Conservation (phyloP, 2,888 invertebrate species). For the Lasiommata megera region DNA sequence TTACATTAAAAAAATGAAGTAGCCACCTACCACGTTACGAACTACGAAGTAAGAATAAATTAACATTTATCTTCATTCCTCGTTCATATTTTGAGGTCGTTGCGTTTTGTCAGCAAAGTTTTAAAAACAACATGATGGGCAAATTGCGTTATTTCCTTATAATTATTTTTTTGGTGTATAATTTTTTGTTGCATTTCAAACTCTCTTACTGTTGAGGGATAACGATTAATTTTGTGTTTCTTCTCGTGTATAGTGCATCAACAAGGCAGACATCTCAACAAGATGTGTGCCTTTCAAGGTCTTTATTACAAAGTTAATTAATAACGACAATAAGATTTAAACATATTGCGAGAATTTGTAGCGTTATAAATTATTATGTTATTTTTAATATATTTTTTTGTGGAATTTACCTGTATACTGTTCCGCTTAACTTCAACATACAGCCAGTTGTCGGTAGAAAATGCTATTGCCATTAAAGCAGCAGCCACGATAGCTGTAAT, state of each 20-base stretch:
- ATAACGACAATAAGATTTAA: too few species aligned
- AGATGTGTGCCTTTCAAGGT: too few species aligned
- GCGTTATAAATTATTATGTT: too few species aligned
- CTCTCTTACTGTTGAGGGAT: background rate
- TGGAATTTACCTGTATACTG: constrained; percentile 88
- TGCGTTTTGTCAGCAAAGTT: background rate
- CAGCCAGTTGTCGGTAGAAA: constrained; percentile 98
- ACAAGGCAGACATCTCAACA: too few species aligned
- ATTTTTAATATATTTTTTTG: too few species aligned
- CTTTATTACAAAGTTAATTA: background rate
- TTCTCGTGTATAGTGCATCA: too few species aligned
- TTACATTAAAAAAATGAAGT: too few species aligned
- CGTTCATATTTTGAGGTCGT: background rate
- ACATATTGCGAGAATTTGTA: too few species aligned
- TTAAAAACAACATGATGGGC: background rate
- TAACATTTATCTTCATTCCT: background rate
- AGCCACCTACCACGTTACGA: background rate
- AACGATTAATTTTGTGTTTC: background rate
- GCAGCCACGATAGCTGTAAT: constrained; percentile 97
- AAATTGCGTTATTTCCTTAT: background rate
- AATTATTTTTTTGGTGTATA: background rate
- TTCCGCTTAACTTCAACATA: constrained; percentile 95
- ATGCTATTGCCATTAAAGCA: constrained; percentile 95
- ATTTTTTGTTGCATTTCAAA: background rate
- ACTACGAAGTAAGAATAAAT: background rate